Conservation (phyloP, 2,797 vertebrate genomes). For the Propithecus perrieri region DNA sequence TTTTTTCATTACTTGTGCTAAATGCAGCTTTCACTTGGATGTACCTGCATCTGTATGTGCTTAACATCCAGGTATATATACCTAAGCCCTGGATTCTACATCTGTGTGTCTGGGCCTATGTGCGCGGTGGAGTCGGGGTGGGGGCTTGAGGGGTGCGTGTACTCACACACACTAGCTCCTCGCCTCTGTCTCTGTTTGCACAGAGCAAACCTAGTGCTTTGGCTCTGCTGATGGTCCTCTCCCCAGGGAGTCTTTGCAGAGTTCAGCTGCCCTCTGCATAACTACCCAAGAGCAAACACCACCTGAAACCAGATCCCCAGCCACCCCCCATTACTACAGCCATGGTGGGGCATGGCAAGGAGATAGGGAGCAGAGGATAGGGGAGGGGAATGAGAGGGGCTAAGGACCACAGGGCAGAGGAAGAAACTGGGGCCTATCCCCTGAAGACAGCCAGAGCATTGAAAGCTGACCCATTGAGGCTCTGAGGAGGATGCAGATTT, state of each 20-base stretch:
- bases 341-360: neutral
- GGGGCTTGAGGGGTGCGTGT: too few species aligned
- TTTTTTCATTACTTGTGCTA: neutral
- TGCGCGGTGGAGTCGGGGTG: rapidly evolving
- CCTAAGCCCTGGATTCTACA: neutral
- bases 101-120: neutral
- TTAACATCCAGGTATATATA: neutral
- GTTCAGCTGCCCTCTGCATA: neutral
- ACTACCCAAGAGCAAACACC: neutral
- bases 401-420: neutral
- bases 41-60: neutral
- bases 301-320: neutral
- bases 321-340: neutral
- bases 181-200: neutral
- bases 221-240: neutral
- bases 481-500: neutral
- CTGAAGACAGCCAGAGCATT: neutral
- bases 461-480: neutral
- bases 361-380: neutral
- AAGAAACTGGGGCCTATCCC: neutral
- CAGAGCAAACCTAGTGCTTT: neutral
- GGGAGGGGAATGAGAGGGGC: neutral
- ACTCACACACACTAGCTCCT: neutral
- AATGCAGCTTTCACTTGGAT: neutral
- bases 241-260: neutral